Base-by-base conservation (phyloP, 53 echinoderm and acorn worm species). In the Stichopus horrens region DNA sequence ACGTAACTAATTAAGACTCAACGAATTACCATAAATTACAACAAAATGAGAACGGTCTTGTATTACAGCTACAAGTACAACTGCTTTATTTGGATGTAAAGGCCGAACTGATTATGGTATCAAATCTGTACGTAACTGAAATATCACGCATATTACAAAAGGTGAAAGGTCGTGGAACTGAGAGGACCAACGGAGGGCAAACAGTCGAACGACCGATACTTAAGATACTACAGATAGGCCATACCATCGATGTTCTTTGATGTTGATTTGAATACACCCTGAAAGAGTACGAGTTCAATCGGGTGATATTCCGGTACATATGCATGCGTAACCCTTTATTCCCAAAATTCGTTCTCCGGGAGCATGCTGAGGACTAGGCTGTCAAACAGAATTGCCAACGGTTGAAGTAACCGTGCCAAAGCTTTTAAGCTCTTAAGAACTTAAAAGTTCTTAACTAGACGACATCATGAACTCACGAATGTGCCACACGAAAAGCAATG, bases 361-460 rank as follows among this genome's bases (percentile, higher is more conserved):
- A 59, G 7, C 74, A 89, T 65, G 89, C 81, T n/a, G 81, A 60
- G 66, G 21, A 10, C 9, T 10, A n/a, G n/a, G n/a, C n/a, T n/a
- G n/a, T 57, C 19, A 58, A 37, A 8, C 11, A 6, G 54, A 71
- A 18, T 81, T 53, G 5, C 89, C 88, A 5, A 37, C 55, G 53
- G 89, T 66, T 8, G 78, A 80, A 54, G 80, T 81, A 21, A 58
- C 89, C 20, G 82, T 89, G 67, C 23, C 81, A 16, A 81, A 68
- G 14, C 37, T 54, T 54, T 81, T n/a, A n/a, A n/a, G n/a, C n/a
- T n/a, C n/a, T n/a, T n/a, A n/a, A n/a, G n/a, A n/a, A n/a, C n/a
- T n/a, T n/a, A n/a, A n/a, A n/a, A n/a, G n/a, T n/a, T n/a, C 81
- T 55, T 89, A 89, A 5, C 60, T 81, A 37, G 89, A 89, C 63